Evolutionary conservation across 1,140 invertebrate species (phyloP), one percentile per base, ranked within the genome.

Genomic region (Oscheius sp.): DNA sequence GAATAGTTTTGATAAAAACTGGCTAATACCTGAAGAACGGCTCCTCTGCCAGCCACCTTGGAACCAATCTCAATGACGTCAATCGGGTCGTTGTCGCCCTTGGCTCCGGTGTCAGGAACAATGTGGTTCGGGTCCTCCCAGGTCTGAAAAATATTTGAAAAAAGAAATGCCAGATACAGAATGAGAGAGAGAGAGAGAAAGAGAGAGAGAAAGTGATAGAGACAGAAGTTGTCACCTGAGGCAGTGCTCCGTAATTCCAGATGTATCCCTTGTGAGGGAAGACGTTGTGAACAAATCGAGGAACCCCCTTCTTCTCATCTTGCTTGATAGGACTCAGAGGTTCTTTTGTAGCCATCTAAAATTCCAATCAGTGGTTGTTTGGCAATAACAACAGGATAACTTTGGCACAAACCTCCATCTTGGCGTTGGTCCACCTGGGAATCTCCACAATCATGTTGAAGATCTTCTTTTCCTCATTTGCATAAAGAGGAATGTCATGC

Each of bases 221-320:
- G 42, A 45, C 13, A 13, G 42, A 45, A 23, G 18, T 45, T 45
- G 15, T 0, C 42, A 45, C 42, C 42, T 45, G 96, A 52, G 97
- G 96, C 61, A 99, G 84, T 55, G 96, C 96, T 75, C 97, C 97
- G 87, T 99, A 99, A 87, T 99, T 99, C 97, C 97, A 99, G 80
- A 99, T 99, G 86, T 99, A 99, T 29, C 97, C 97, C 86, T 96
- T 92, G 87, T 99, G 94, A 61, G 97, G 97, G 84, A 99, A 99
- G 81, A 92, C 92, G 86, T 99, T 99, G 66, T 92, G 90, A 18
- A 99, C 96, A 88, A 90, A 99, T 73, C 96, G 89, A 34, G 97
- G 87, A 84, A 94, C 93, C 29, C 92, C 95, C 83, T 98, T 99
- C 87, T 99, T 99, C 1, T 94, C 89, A 87, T 99, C 96, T 87